phyloP scores from a whole-genome alignment of 2,888 invertebrate species.

The Tubiluchus corallicola region DNA sequence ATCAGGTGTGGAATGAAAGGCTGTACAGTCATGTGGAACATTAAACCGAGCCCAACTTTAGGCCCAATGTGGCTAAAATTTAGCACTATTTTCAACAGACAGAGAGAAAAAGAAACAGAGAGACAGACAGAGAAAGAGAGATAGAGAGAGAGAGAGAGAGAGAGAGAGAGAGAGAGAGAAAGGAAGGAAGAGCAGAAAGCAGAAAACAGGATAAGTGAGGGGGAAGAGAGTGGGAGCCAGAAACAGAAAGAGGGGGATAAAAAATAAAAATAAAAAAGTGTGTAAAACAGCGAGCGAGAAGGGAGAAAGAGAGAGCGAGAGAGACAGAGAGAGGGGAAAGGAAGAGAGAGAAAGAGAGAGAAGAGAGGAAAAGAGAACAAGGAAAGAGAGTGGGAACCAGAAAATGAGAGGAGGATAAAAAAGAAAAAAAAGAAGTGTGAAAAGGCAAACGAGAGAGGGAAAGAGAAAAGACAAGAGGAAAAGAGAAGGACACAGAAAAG shows the following conservation, averaged over 20 bases:
- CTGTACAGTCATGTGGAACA: too few relatives aligned
- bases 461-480: neutral
- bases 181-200: neutral
- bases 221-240: neutral
- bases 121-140: too few relatives aligned
- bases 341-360: neutral
- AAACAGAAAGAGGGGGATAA: neutral
- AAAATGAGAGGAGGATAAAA: neutral
- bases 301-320: neutral
- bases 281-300: neutral
- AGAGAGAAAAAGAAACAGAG: neutral
- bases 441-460: slow-evolving; percentile 2
- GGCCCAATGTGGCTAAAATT: too few relatives aligned
- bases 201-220: neutral
- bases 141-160: neutral
- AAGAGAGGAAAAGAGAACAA: neutral
- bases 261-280: neutral
- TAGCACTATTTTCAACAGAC: too few relatives aligned
- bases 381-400: neutral
- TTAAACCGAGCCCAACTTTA: too few relatives aligned
- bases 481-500: slow-evolving; percentile 2
- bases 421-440: neutral
- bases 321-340: neutral
- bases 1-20: too few relatives aligned
- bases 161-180: neutral